phyloP scores from a whole-genome alignment of 2,888 invertebrate genomes.

The Hipparchia semele region DNA sequence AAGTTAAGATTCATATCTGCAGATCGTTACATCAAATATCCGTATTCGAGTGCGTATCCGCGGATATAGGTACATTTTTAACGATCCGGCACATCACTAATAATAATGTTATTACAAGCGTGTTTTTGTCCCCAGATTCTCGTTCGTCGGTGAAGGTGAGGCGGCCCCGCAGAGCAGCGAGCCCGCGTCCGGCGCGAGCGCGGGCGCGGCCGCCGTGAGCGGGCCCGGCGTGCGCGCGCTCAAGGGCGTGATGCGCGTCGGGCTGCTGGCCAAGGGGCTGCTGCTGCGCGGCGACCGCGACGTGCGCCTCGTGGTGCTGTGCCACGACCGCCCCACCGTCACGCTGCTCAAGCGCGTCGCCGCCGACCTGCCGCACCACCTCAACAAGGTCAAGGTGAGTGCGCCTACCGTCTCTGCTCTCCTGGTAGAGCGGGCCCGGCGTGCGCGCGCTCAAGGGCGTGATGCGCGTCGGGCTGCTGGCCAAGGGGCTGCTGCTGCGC shows the following conservation, averaged over 20 bases:
- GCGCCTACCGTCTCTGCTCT: background rate
- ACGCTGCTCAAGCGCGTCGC: constrained; percentile 94
- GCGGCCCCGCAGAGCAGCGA: constrained; percentile 55
- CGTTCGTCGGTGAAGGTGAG: constrained; percentile 70
- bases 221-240: constrained; percentile 85
- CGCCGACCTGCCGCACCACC: constrained; percentile 90
- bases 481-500: constrained; percentile 93
- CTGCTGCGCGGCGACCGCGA: constrained; percentile 94
- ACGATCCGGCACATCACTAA: no score
- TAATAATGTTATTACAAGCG: background rate
- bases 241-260: constrained; percentile 98
- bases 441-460: constrained; percentile 94
- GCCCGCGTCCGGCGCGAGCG: constrained; percentile 82
- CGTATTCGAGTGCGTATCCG: no score
- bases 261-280: constrained; percentile 89
- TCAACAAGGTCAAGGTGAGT: constrained; percentile 73
- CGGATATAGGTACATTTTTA: no score
- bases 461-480: constrained; percentile 96
- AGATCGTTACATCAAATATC: no score
- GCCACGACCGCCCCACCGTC: constrained; percentile 96
- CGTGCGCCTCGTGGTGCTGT: constrained; percentile 96
- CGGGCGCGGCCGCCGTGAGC: constrained; percentile 56
- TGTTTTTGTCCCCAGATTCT: constrained; percentile 56
- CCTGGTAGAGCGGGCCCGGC: constrained; percentile 54
- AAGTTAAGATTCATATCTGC: no score